phyloP scores from a whole-genome alignment of 2,113 vertebrate genomes.

The Rhinolophus ferrumequinum region DNA sequence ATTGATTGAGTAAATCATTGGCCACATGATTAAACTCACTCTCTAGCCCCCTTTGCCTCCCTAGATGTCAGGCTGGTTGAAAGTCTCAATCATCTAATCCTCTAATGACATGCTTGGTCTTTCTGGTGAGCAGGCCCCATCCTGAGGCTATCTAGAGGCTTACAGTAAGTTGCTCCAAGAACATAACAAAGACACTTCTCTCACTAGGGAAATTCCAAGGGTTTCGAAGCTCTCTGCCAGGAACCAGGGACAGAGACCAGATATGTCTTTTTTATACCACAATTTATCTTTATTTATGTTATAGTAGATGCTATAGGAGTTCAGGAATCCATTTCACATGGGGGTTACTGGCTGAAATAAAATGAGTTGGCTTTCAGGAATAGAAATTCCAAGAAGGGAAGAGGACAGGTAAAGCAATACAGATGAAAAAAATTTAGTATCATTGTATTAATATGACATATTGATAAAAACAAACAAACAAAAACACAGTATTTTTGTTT shows the following conservation, averaged over 20 bases:
- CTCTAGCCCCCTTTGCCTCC: not conserved
- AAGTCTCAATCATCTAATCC: not conserved
- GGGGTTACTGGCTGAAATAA: not conserved
- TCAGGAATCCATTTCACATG: not conserved
- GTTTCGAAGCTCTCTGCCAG: not conserved
- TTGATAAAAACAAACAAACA: not conserved
- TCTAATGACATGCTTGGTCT: not conserved
- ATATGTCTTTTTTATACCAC: not conserved
- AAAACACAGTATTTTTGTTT: not conserved
- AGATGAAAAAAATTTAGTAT: not conserved
- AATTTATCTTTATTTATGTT: not conserved
- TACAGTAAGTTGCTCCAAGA: not conserved
- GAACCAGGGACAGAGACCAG: not conserved
- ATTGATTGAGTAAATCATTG: not conserved
- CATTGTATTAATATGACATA: not conserved
- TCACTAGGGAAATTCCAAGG: not conserved
- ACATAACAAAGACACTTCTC: not conserved
- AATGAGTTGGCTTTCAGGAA: not conserved
- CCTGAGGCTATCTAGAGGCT: not conserved
- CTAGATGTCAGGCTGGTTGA: not conserved
- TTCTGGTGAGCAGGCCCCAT: not conserved
- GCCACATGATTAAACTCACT: not conserved
- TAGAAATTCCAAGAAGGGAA: not conserved
- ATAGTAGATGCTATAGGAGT: not conserved
- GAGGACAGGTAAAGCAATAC: not conserved